Conservation (phyloP, 1,140 invertebrate species). For the Nephila pilipes region DNA sequence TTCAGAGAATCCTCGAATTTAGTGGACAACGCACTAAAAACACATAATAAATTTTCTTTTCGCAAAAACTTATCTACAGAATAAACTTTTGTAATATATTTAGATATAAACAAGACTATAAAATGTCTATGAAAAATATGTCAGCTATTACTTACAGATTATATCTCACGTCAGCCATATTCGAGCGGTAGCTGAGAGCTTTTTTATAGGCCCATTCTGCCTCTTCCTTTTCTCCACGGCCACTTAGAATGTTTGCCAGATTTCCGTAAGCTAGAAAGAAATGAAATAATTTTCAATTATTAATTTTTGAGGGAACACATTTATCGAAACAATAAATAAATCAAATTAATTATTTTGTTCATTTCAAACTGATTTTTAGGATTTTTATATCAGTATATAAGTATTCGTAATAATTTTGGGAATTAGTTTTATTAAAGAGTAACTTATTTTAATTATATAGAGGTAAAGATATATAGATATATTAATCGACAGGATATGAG, state of each 20-base stretch:
- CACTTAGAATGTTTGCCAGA: conserved; percentile 93
- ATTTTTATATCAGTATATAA: no score
- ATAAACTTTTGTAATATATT: background rate
- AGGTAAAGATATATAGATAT: no score
- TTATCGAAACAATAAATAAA: no score
- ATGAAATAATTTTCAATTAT: background rate
- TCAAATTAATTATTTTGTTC: no score
- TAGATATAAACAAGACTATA: background rate
- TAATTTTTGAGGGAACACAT: background rate
- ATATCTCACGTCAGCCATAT: conserved; percentile 98
- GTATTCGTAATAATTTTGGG: no score
- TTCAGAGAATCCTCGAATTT: background rate
- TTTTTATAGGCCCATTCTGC: conserved; percentile 93
- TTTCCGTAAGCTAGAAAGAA: conserved; percentile 91
- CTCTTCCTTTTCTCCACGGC: conserved; percentile 90
- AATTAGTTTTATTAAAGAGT: no score
- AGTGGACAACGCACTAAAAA: background rate
- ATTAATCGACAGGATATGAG: no score
- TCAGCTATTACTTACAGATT: conserved; percentile 92
- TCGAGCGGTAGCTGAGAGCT: conserved; percentile 92
- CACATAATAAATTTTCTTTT: background rate
- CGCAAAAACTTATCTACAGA: background rate
- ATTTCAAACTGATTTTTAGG: no score
- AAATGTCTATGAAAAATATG: background rate
- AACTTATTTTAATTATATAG: no score